A percentile compares a stretch with the other conserved stretches of the same genome.
phyloP scores from a whole-genome alignment of 64 coral and sea anemone species.

The Montipora foliosa region DNA sequence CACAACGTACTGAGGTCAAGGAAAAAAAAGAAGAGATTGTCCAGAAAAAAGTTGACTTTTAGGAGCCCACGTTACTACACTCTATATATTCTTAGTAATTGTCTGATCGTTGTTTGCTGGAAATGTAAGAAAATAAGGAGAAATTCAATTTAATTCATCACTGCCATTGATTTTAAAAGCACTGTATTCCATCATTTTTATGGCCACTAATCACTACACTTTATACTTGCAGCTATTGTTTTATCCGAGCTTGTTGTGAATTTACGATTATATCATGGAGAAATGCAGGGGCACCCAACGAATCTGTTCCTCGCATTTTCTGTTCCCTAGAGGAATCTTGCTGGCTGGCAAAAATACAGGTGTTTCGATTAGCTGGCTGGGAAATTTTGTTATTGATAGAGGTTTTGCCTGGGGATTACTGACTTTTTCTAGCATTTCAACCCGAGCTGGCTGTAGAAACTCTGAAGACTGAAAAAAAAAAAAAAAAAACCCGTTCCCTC shows the following conservation, averaged over 20 bases:
- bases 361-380: no score
- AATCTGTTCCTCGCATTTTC: no score
- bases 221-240: background rate
- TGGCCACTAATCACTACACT: background rate
- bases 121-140: background rate
- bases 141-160: background rate
- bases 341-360: no score
- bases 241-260: background rate
- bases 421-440: no score
- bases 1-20: background rate
- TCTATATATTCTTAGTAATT: background rate
- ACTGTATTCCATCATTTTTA: background rate
- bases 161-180: background rate
- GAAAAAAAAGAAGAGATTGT: background rate
- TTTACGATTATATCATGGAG: no score
- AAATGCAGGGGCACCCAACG: background rate
- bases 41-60: background rate
- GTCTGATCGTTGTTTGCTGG: background rate
- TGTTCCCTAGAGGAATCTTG: no score
- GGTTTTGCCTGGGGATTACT: no score
- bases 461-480: no score
- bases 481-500: no score
- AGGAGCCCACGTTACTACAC: background rate
- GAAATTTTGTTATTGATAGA: no score
- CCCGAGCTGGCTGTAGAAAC: no score